Evolutionary conservation across 2,888 invertebrate genomes (phyloP).

Genomic region (Leptura quadrifasciata): DNA sequence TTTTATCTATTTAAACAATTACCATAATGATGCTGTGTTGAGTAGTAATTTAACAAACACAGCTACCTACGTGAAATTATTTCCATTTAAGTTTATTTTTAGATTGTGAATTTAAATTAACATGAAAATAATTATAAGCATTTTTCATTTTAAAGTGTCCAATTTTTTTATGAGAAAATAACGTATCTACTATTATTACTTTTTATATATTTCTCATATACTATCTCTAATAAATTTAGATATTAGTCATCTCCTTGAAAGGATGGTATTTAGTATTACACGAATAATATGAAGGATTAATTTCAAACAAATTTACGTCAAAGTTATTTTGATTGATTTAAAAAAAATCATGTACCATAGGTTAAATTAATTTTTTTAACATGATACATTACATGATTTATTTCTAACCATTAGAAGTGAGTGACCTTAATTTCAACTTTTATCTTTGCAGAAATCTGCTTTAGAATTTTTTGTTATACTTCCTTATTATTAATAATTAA

Average conservation of each 20-base stretch:
- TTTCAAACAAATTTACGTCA: neutral
- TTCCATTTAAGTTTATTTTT: neutral
- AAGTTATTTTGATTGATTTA: neutral
- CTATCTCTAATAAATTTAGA: neutral
- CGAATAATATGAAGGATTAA: neutral
- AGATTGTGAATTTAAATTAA: neutral
- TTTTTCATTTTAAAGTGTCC: neutral
- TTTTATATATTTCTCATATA: neutral
- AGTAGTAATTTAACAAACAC: neutral
- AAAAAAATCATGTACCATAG: neutral
- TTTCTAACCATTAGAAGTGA: too few species aligned
- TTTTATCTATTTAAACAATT: too few species aligned
- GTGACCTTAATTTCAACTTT: too few species aligned
- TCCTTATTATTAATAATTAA: too few species aligned
- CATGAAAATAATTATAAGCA: neutral
- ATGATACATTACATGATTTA: neutral
- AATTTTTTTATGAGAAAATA: neutral
- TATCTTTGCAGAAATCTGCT: too few species aligned
- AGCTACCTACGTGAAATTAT: slow-evolving; percentile 3
- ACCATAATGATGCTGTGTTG: neutral
- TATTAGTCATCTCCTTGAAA: neutral
- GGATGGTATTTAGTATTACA: neutral
- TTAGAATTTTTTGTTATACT: too few species aligned
- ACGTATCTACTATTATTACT: neutral
- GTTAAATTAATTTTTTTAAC: neutral